Evolutionary conservation across 1,140 invertebrate genomes (phyloP).

Genomic region (Leptinotarsa defecta): DNA sequence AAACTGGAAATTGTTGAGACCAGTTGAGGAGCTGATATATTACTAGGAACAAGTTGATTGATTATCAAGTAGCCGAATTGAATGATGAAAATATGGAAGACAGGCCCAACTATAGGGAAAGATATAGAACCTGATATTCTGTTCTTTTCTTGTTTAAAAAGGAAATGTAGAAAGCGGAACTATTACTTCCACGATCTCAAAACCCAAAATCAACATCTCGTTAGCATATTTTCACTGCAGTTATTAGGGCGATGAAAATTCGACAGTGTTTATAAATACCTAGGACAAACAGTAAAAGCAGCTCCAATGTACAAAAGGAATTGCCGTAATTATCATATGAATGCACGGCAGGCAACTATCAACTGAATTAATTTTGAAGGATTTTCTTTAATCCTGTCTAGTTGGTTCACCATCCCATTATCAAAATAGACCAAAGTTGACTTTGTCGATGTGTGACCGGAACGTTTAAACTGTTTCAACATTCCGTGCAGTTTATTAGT

Average conservation of each 20-base stretch:
- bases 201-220: too few species aligned
- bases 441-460: not conserved
- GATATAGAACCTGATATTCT: too few species aligned
- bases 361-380: not conserved
- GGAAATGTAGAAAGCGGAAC: too few species aligned
- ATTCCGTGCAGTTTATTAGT: not conserved
- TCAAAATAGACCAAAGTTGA: not conserved
- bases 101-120: too few species aligned
- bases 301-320: not conserved
- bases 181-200: too few species aligned
- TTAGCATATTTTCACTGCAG: not conserved
- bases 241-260: not conserved
- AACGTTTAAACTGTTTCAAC: not conserved
- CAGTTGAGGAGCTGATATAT: too few species aligned
- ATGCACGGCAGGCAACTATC: not conserved
- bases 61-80: too few species aligned
- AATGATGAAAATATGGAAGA: too few species aligned
- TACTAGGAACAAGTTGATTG: too few species aligned
- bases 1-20: too few species aligned
- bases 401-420: not conserved
- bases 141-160: too few species aligned
- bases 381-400: not conserved
- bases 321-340: not conserved
- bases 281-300: not conserved
- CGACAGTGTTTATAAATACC: not conserved